phyloP scores from a whole-genome alignment of 1,140 invertebrate species.

The Pseudomyrmex pallidus region DNA sequence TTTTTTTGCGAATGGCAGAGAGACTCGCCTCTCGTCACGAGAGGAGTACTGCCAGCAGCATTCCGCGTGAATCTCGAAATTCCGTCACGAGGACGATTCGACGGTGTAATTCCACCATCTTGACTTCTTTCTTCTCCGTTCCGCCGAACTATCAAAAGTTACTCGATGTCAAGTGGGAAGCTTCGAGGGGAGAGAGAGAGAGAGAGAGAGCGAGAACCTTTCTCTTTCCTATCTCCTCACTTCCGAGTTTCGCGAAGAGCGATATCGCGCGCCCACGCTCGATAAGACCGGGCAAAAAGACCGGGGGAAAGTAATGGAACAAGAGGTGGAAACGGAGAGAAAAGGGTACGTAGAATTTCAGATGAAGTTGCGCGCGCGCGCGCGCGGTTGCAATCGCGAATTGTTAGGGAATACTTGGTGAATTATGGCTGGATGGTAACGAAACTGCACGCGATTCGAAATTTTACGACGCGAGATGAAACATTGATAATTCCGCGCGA shows the following conservation, averaged over 20 bases:
- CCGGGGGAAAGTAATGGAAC: slow-evolving; percentile 43
- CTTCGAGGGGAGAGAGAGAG: slow-evolving; percentile 22
- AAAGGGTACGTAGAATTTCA: slow-evolving; percentile 50
- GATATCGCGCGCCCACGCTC: slow-evolving; percentile 48
- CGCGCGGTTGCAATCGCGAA: slow-evolving; percentile 25
- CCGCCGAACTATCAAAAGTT: slow-evolving; percentile 60
- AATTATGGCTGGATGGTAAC: slow-evolving; percentile 37
- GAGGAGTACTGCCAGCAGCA: not conserved
- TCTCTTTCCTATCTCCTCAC: slow-evolving; percentile 55
- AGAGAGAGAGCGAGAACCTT: not conserved
- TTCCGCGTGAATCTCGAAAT: slow-evolving; percentile 30
- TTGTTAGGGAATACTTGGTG: slow-evolving; percentile 42
- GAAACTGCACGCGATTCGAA: slow-evolving; percentile 36
- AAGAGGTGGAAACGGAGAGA: slow-evolving; percentile 48
- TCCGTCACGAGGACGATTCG: slow-evolving; percentile 46
- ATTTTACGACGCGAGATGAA: slow-evolving; percentile 34
- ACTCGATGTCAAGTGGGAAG: slow-evolving; percentile 55
- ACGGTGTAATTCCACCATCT: slow-evolving; percentile 51
- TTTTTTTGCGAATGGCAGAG: slow-evolving; percentile 19
- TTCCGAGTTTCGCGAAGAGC: slow-evolving; percentile 61
- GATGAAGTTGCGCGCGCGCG: slow-evolving; percentile 25
- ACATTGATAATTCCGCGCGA: slow-evolving; percentile 17
- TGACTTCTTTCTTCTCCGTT: slow-evolving; percentile 43
- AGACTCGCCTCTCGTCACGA: not conserved
- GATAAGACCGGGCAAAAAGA: slow-evolving; percentile 45